Conservation (phyloP, 1,140 invertebrate genomes). For the Magallana ariakensis region DNA sequence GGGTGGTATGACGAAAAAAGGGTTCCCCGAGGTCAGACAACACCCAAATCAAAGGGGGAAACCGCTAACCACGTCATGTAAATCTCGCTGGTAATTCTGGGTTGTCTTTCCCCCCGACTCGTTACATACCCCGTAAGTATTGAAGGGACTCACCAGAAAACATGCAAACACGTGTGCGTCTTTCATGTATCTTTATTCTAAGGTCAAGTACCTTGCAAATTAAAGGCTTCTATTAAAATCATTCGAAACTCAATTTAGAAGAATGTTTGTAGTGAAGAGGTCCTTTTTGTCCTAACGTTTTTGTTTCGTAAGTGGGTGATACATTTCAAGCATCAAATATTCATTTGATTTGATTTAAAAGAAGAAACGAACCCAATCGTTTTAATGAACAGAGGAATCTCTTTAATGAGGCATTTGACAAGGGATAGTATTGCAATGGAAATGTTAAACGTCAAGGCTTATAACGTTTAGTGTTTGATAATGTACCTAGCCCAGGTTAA, state of each 20-base stretch:
- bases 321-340: slow-evolving; percentile 32
- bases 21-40: background rate
- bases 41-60: slow-evolving; percentile 7
- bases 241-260: slow-evolving; percentile 2
- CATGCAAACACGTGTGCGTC: slow-evolving; percentile 7
- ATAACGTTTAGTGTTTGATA: background rate
- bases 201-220: slow-evolving; percentile 25
- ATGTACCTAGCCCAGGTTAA: background rate
- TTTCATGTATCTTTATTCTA: slow-evolving; percentile 10
- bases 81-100: slow-evolving; percentile 6
- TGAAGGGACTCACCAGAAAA: background rate
- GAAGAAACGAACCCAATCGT: background rate
- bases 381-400: slow-evolving; percentile 22
- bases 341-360: slow-evolving; percentile 35
- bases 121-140: slow-evolving; percentile 27
- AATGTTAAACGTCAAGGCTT: slow-evolving; percentile 27
- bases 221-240: slow-evolving; percentile 17
- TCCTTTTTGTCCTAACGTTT: slow-evolving; percentile 8
- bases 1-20: slow-evolving; percentile 27
- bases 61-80: background rate
- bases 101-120: slow-evolving; percentile 2
- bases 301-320: slow-evolving; percentile 31
- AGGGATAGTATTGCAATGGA: slow-evolving; percentile 23
- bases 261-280: background rate
- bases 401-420: slow-evolving; percentile 7